Conservation (phyloP, 1,140 invertebrate species). For the Mya arenaria region DNA sequence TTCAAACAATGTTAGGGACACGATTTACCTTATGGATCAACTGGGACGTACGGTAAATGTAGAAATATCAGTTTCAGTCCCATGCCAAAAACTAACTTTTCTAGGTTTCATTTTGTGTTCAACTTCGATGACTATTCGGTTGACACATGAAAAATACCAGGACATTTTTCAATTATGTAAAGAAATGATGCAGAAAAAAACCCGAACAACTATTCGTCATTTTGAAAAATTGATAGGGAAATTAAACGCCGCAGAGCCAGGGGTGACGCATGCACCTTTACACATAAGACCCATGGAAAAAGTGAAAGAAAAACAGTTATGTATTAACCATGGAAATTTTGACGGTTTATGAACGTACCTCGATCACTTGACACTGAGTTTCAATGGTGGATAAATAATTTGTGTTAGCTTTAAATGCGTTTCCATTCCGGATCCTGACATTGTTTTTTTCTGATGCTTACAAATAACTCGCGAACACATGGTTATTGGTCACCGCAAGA, state of each 20-base stretch:
- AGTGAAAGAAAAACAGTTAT: neutral
- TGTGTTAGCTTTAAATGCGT: neutral
- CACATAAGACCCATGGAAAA: conserved; percentile 3
- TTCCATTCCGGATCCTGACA: neutral
- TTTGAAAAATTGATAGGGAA: too few relatives aligned
- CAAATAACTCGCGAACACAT: neutral
- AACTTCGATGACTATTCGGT: neutral
- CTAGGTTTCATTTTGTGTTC: conserved; percentile 5
- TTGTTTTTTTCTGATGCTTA: neutral
- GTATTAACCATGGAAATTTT: neutral
- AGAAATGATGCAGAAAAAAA: too few relatives aligned
- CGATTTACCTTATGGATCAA: conserved; percentile 9
- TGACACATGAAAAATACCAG: neutral
- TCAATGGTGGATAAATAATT: neutral
- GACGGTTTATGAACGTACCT: neutral
- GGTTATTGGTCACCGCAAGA: conserved; percentile 5
- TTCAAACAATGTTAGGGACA: conserved; percentile 5
- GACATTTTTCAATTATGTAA: too few relatives aligned
- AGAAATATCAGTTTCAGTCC: neutral
- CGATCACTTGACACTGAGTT: neutral
- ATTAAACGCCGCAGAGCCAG: too few relatives aligned
- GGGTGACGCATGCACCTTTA: neutral
- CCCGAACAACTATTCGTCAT: too few relatives aligned
- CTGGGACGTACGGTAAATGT: neutral
- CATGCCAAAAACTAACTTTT: neutral